Percentiles rank a stretch among this genome's conserved stretches.
phyloP scores from a whole-genome alignment of 2,797 vertebrate species.

The Eleutherodactylus coqui region DNA sequence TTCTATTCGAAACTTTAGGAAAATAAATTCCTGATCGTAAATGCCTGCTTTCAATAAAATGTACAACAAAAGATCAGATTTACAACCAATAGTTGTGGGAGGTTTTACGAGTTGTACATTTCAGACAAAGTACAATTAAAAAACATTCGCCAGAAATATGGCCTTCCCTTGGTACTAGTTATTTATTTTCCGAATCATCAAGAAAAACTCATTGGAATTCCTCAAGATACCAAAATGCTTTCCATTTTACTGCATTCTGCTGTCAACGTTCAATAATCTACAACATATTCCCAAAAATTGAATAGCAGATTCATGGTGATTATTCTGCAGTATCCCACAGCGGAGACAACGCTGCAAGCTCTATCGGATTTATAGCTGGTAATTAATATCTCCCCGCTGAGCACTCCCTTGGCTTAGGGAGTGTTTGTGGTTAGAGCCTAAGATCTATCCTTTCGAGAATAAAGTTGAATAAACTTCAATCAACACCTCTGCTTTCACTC shows the following conservation, averaged over 20 bases:
- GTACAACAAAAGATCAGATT: slow-evolving; percentile 62
- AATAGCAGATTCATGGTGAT: slow-evolving; percentile 65
- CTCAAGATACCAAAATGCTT: slow-evolving; percentile 61
- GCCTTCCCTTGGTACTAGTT: slow-evolving; percentile 61
- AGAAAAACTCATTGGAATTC: slow-evolving; percentile 63
- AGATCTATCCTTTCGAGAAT: slow-evolving; percentile 44
- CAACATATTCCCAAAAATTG: slow-evolving; percentile 64
- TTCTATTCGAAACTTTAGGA: slow-evolving; percentile 54
- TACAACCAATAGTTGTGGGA: slow-evolving; percentile 63
- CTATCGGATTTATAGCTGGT: slow-evolving; percentile 58
- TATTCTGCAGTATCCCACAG: slow-evolving; percentile 63
- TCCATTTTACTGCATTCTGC: slow-evolving; percentile 62
- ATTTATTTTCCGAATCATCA: slow-evolving; percentile 64
- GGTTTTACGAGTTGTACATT: slow-evolving; percentile 60
- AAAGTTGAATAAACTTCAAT: slow-evolving; percentile 55
- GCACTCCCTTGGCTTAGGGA: slow-evolving; percentile 54
- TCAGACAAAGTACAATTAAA: slow-evolving; percentile 63
- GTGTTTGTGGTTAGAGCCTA: slow-evolving; percentile 43
- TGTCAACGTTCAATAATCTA: slow-evolving; percentile 63
- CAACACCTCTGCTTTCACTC: slow-evolving; percentile 37
- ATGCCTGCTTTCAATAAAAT: slow-evolving; percentile 53
- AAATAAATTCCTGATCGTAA: slow-evolving; percentile 57
- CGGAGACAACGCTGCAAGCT: slow-evolving; percentile 56
- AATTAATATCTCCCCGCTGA: slow-evolving; percentile 64
- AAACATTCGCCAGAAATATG: slow-evolving; percentile 63